phyloP scores from a whole-genome alignment of 1,140 invertebrate species.

The Branchinecta lynchi region DNA sequence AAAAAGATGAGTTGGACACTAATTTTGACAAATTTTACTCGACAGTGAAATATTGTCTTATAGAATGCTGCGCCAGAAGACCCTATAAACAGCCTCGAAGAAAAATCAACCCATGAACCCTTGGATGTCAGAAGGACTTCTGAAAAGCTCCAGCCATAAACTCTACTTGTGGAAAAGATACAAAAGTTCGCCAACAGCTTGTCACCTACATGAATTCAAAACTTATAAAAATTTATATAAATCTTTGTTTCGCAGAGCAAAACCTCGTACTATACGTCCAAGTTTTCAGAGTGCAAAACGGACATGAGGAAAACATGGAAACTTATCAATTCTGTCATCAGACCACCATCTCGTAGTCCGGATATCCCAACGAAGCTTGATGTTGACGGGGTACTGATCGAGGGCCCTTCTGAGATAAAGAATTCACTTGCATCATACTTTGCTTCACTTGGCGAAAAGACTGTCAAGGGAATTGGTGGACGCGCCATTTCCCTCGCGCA shows the following conservation, averaged over 20 bases:
- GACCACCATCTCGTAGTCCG: conserved; percentile 4
- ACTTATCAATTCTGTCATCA: conserved; percentile 7
- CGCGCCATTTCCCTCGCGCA: neutral
- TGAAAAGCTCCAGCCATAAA: neutral
- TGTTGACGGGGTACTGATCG: conserved; percentile 8
- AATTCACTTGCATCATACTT: conserved; percentile 1
- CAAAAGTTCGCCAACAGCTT: neutral
- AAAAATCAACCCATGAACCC: too few species aligned
- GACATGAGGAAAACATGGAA: conserved; percentile 1
- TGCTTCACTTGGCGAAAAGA: conserved; percentile 7
- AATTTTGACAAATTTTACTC: conserved; percentile 8
- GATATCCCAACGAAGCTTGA: conserved; percentile 9
- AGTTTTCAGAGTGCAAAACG: conserved; percentile 4
- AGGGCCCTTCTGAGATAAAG: neutral
- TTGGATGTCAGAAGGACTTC: neutral
- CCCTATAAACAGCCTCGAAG: neutral
- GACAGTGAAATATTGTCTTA: neutral
- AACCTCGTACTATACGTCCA: neutral
- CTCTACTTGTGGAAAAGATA: neutral
- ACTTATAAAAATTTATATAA: conserved; percentile 7
- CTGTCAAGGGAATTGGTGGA: too few species aligned
- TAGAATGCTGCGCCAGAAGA: neutral
- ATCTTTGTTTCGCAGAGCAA: conserved; percentile 1
- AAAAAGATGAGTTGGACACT: neutral
- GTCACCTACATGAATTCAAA: conserved; percentile 2